Conservation (phyloP, 2,113 vertebrate species). For the Garra rufa region DNA sequence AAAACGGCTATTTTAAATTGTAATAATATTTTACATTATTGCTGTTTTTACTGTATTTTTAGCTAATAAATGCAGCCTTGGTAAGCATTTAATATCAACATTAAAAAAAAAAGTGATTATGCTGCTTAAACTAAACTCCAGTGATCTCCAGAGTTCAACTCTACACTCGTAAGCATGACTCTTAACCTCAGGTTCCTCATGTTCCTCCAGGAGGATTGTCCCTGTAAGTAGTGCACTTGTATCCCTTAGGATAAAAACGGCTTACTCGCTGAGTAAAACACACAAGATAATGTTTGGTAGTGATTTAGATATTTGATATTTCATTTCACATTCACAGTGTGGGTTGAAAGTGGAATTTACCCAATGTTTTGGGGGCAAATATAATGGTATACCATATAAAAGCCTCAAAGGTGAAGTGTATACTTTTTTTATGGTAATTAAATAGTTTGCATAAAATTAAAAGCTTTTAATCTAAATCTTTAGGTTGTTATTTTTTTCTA, state of each 20-base stretch:
- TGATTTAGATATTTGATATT: no score
- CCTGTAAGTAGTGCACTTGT: constrained; percentile 11
- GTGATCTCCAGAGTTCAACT: not conserved
- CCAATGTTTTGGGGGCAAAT: not conserved
- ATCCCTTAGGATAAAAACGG: not conserved
- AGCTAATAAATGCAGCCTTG: not conserved
- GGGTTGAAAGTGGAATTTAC: no score
- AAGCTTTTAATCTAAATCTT: no score
- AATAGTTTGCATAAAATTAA: no score
- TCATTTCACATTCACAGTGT: no score
- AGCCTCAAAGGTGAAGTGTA: not conserved
- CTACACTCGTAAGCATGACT: not conserved
- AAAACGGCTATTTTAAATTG: not conserved
- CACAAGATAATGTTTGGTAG: not conserved
- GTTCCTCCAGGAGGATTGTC: not conserved
- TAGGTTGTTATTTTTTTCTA: no score
- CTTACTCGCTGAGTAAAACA: not conserved
- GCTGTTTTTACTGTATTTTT: not conserved
- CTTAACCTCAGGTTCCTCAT: constrained; percentile 1
- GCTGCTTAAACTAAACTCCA: no score
- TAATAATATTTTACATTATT: not conserved
- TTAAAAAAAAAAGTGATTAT: no score
- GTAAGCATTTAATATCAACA: no score
- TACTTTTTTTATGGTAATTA: not conserved
- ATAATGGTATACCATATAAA: no score